Conservation (phyloP, 2,888 invertebrate genomes). For the Drosophila multiciliata region DNA sequence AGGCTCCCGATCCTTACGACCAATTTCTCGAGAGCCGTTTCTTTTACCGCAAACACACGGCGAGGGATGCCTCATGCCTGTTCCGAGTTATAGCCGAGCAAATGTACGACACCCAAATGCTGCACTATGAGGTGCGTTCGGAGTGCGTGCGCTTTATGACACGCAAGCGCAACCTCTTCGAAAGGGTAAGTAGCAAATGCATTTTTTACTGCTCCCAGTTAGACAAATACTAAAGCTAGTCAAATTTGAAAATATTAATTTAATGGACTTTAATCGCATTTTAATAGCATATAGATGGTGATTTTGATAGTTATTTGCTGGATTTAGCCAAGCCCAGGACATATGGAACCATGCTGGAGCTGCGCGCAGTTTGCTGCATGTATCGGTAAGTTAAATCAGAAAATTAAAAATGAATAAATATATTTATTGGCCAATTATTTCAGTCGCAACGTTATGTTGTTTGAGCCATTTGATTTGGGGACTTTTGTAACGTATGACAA, state of each 20-base stretch:
- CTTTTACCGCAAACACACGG: constrained; percentile 94
- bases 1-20: constrained; percentile 86
- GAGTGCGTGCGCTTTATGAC: constrained; percentile 90
- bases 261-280: neutral
- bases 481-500: constrained; percentile 82
- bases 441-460: constrained; percentile 90
- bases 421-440: neutral
- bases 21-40: constrained; percentile 92
- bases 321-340: constrained; percentile 90
- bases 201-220: neutral
- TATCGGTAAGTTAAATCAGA: constrained; percentile 87
- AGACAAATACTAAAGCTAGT: neutral
- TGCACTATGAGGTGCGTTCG: constrained; percentile 90
- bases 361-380: constrained; percentile 89
- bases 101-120: constrained; percentile 88
- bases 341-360: constrained; percentile 89
- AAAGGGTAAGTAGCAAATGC: constrained; percentile 84
- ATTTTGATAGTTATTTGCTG: constrained; percentile 89
- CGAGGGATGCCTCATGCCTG: constrained; percentile 94
- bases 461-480: constrained; percentile 86
- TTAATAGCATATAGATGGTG: constrained; percentile 87
- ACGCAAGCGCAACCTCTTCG: constrained; percentile 88
- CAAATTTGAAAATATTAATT: neutral
- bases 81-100: constrained; percentile 96
- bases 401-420: too few relatives aligned